Evolutionary conservation across 2,113 vertebrate species (phyloP), one percentile per base, ranked within the genome.

Genomic region (Ifrita kowaldi): DNA sequence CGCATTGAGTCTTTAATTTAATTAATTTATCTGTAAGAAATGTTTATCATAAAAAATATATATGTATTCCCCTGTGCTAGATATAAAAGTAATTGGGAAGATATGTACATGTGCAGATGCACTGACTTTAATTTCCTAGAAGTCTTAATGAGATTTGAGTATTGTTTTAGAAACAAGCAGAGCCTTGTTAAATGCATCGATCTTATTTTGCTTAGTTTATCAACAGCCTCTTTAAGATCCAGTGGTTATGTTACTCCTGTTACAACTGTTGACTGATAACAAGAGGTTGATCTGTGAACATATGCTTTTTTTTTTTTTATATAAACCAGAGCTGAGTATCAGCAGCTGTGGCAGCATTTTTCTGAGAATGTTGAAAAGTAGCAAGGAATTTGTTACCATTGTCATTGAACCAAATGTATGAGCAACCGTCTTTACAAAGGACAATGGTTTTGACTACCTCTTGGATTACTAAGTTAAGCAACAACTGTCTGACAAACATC

Each of bases 1-100:
- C 68, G 91, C 98, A 98, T 94, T 17, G 96, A 98, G 97, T 98
- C 97, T 98, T 97, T 98, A 98, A 98, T 98, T 98, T 98, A 98
- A 97, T 98, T 98, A 98, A 98, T 98, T 98, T 98, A 98, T 98
- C 98, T 98, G 97, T 98, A 98, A 98, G 97, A 98, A 98, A 98
- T 98, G 97, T 98, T 98, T 98, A 98, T 98, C 98, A 79, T 98
- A 98, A 98, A 96, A 97, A 98, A 97, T 98, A 98, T 98, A 97
- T 98, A 97, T 98, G 90, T 98, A 95, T 98, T 97, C 97, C 98
- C 97, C 94, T 96, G 92, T 96, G 94, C 97, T 97, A 97, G 94
- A 96, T 98, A 96, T 97, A 96, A 98, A 97, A 97, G 91, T 94
- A 90, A 97, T 97, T 97, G 97, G 98, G 92, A 97, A 98, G 94